Percentiles rank a stretch among this genome's conserved stretches.
Conservation (phyloP, 1,140 invertebrate genomes). For the Drosophila truncata region DNA sequence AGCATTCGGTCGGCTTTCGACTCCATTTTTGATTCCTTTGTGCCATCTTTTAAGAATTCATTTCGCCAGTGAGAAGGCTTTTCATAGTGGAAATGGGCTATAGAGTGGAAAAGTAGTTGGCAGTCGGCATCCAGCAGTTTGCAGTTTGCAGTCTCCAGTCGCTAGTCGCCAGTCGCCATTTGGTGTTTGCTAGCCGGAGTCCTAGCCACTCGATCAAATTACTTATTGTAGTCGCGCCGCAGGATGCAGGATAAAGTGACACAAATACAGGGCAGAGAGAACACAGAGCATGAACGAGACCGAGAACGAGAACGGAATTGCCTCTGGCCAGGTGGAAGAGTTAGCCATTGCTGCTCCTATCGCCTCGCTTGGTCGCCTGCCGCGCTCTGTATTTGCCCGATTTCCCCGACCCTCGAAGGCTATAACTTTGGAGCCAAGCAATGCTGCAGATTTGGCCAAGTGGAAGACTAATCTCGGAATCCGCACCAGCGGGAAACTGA, state of each 20-base stretch:
- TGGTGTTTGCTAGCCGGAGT: constrained; percentile 2
- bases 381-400: constrained; percentile 21
- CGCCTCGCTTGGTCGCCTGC: constrained; percentile 38
- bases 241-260: constrained; percentile 79
- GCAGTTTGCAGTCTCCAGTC: constrained; percentile 10
- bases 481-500: constrained; percentile 37
- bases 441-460: constrained; percentile 76
- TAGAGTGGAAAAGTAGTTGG: constrained; percentile 12
- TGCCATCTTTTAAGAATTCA: constrained; percentile 54
- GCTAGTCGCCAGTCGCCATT: not conserved
- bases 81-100: constrained; percentile 4
- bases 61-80: constrained; percentile 56
- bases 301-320: constrained; percentile 19
- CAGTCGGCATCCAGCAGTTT: constrained; percentile 11
- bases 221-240: constrained; percentile 76
- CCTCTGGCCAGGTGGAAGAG: constrained; percentile 59
- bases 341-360: constrained; percentile 23
- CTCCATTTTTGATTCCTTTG: constrained; percentile 15
- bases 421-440: constrained; percentile 68
- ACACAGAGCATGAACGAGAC: not conserved
- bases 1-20: constrained; percentile 13
- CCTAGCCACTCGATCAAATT: constrained; percentile 73
- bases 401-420: constrained; percentile 26
- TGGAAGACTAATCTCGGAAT: constrained; percentile 82
- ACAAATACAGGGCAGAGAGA: constrained; percentile 52